Evolutionary conservation across 1,140 invertebrate genomes (phyloP).

Genomic region (Dendroctonus ponderosae): DNA sequence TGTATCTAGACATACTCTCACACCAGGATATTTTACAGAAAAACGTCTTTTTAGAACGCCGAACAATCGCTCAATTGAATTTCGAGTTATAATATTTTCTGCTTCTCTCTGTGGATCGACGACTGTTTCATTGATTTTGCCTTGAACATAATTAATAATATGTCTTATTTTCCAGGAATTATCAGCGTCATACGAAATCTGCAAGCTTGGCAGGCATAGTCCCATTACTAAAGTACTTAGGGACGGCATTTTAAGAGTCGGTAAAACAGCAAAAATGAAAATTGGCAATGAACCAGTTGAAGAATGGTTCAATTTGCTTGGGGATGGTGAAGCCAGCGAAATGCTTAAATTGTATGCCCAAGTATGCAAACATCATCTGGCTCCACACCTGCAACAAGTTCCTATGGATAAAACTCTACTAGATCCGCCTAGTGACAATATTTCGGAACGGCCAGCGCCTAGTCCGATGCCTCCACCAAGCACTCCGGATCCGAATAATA

Average conservation of each 20-base stretch:
- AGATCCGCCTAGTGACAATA: slow-evolving; percentile 58
- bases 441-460: slow-evolving; percentile 52
- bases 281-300: slow-evolving; percentile 73
- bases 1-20: no score
- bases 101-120: no score
- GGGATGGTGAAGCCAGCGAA: slow-evolving; percentile 76
- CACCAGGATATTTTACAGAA: no score
- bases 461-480: slow-evolving; percentile 66
- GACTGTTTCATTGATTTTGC: no score
- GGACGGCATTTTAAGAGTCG: slow-evolving; percentile 87
- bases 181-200: slow-evolving; percentile 89
- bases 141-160: no score
- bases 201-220: slow-evolving; percentile 84
- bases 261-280: slow-evolving; percentile 63
- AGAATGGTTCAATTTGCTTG: slow-evolving; percentile 87
- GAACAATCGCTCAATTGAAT: no score
- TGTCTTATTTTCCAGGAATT: slow-evolving; percentile 60
- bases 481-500: slow-evolving; percentile 49
- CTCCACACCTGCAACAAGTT: slow-evolving; percentile 78
- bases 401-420: slow-evolving; percentile 78
- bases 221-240: slow-evolving; percentile 79
- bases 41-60: no score
- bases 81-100: no score
- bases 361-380: slow-evolving; percentile 73
- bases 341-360: slow-evolving; percentile 86